Evolutionary conservation across 92 coral and sea anemone genomes (phyloP), one percentile per base, ranked within the genome.

Genomic region (Phymanthus crucifer): DNA sequence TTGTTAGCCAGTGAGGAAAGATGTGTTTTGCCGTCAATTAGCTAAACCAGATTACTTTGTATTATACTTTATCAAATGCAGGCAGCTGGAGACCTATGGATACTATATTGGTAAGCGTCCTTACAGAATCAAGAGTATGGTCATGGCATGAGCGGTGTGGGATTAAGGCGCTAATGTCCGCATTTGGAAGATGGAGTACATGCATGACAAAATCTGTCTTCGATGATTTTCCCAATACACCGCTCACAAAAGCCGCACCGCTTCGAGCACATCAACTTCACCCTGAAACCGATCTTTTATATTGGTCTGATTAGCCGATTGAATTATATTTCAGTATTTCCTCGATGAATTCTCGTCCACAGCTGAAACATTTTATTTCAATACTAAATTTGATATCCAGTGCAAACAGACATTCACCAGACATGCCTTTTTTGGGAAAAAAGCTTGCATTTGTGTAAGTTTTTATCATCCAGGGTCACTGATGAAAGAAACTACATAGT

Each of bases 121-220:
- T 61, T 27, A 27, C 64, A 61, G 6, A 6, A 54, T 54, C 26
- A 19, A 54, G 27, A 23, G 0, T 19, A 54, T 23, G 26, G 64
- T 21, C 4, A 5, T 14, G 1, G 48, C 14, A 43, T 43, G 64
- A 54, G 64, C 23, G 6, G 19, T 19, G 4, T 27, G 68, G 33
- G 32, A 16, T 29, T 12, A 61, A 29, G 34, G 6, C 27, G 68
- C 12, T 61, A 6, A 29, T 11, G 16, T 61, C 33, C 26, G 7
- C 68, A 7, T 61, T 61, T 61, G 68, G 14, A 24, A 34, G 17
- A 26, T 12, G 34, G 68, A 29, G 16, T 57, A n/a, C 66, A n/a
- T 38, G 14, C 48, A 61, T 61, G 68, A 61, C 68, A 27, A 61
- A 61, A 24, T 6, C 68, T 61, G 68, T 61, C 68, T 61, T 24